A percentile compares a stretch with the other conserved stretches of the same genome.
Conservation (phyloP, 2,113 vertebrate species). For the Phyllostomus hastatus region DNA sequence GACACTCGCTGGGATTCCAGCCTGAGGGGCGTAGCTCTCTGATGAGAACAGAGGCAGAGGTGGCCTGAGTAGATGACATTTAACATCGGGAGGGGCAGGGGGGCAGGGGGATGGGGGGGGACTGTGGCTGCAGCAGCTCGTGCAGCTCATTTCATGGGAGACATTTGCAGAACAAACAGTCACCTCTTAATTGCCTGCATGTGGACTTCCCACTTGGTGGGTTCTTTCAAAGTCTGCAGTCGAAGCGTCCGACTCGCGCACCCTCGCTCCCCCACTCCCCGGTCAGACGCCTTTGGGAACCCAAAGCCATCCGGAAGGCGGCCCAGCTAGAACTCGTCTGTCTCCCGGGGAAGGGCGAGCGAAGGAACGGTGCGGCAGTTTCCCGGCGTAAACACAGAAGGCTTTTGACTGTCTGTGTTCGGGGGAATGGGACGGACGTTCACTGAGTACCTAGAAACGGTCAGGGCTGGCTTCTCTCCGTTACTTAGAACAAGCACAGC, state of each 20-base stretch:
- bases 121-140: background rate
- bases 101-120: no score
- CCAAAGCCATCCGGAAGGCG: background rate
- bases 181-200: slow-evolving; percentile 55
- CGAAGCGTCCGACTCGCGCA: background rate
- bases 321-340: background rate
- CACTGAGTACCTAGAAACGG: background rate
- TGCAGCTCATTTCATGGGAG: background rate
- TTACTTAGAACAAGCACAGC: background rate
- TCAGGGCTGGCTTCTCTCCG: background rate
- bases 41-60: slow-evolving; percentile 35
- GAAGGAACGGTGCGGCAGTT: background rate
- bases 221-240: background rate
- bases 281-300: background rate
- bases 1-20: slow-evolving; percentile 43
- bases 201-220: background rate
- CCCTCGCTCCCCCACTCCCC: background rate
- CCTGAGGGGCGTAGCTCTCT: background rate
- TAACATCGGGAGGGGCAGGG: background rate
- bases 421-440: background rate
- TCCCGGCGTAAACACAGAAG: background rate
- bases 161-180: slow-evolving; percentile 48
- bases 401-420: background rate
- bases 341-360: background rate
- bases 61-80: slow-evolving; percentile 36